Conservation (phyloP, 2,113 vertebrate genomes). For the Lucifuga dentata region DNA sequence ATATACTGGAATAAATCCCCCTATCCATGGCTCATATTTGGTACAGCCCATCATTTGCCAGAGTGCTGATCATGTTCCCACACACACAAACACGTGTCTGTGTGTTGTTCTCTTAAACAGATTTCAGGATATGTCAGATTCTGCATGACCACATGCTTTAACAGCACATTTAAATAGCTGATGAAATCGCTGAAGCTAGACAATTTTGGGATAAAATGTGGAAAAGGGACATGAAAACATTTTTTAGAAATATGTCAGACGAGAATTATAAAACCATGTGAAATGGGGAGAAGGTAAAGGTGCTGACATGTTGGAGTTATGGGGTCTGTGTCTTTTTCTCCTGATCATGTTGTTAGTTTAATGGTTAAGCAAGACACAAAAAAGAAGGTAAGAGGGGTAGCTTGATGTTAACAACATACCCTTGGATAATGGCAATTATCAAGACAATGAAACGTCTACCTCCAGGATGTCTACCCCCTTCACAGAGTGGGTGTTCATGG, state of each 20-base stretch:
- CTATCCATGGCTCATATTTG: slow-evolving; percentile 49
- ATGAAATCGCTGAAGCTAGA: slow-evolving; percentile 4
- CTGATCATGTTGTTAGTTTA: too few relatives aligned
- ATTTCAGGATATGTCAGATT: too few relatives aligned
- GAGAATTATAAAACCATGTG: too few relatives aligned
- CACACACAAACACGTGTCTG: too few relatives aligned
- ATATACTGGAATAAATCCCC: slow-evolving; percentile 38
- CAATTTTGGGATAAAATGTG: not conserved
- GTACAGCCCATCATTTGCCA: slow-evolving; percentile 59
- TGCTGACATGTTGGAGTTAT: too few relatives aligned
- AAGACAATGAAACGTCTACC: too few relatives aligned
- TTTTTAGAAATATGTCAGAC: not conserved
- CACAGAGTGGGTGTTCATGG: too few relatives aligned
- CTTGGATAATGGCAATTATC: slow-evolving; percentile 3
- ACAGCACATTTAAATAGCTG: not conserved
- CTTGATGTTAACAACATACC: slow-evolving; percentile 7
- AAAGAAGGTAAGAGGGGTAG: not conserved
- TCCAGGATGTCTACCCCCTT: too few relatives aligned
- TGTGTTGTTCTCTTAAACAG: too few relatives aligned
- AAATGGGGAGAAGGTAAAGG: too few relatives aligned
- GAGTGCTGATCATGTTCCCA: slow-evolving; percentile 38
- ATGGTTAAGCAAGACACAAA: not conserved
- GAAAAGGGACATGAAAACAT: slow-evolving; percentile 16
- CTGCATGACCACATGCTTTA: not conserved
- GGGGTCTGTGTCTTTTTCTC: too few relatives aligned